Evolutionary conservation across 1,140 invertebrate genomes (phyloP), one percentile per base, ranked within the genome.

Genomic region (Bombus turneri): DNA sequence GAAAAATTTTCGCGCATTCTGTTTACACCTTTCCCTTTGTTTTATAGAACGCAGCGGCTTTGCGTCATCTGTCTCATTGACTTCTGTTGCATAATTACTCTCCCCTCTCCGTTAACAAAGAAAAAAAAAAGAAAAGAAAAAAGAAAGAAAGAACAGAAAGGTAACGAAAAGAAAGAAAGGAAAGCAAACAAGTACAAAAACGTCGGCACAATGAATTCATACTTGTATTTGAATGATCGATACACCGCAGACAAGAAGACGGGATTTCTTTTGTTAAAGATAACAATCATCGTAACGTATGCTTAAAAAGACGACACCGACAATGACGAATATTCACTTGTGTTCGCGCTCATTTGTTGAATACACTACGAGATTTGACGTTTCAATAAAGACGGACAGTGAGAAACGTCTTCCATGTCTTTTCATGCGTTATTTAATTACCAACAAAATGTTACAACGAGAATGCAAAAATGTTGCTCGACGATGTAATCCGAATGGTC

Each of bases 371-470:
- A 39, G 18, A 62, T 62, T 39, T 59, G 34, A 77, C 75, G 13
- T 62, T 34, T 76, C 53, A 76, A 76, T 62, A 53, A 39, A 13
- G 57, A 39, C 13, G 15, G 75, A 62, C 25, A 59, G 47, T 39
- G 47, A 73, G 31, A 73, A 43, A 47, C 41, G 57, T 77, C 75
- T 39, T 12, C 28, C 2, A 53, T 18, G 25, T 12, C 9, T 39
- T 34, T 22, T n/a, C 75, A 13, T 13, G 34, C 39, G 37, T 62
- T 28, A 39, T 76, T 76, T 62, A 62, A 76, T 57, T 57, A 43
- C 31, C 37, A 53, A 59, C 53, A 31, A 47, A 43, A 57, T 59
- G 74, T 76, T 59, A 34, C 74, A 76, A 39, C 53, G 25, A 75
- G 73, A 34, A 53, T 53, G 47, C 18, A 22, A 53, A 53, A 22